Percentiles rank a stretch among this genome's conserved stretches.
Evolutionary conservation across 2,888 invertebrate species (phyloP).

Genomic region (Sthenelais limicola): DNA sequence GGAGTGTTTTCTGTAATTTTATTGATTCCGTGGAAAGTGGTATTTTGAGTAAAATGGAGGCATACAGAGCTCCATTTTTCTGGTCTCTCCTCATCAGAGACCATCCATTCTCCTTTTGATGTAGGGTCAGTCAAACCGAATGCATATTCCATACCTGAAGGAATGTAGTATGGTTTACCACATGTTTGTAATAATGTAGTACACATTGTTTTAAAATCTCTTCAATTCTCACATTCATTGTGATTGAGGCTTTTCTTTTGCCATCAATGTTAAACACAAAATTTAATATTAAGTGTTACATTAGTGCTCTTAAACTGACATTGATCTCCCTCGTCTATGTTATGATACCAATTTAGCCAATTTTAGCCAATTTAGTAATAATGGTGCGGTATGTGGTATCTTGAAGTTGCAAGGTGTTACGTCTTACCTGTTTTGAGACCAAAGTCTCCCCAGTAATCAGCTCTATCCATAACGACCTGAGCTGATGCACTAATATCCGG

Average conservation of each 20-base stretch:
- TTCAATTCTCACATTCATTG: too few relatives aligned
- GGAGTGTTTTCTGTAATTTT: conserved; percentile 45
- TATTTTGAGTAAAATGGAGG: conserved; percentile 41
- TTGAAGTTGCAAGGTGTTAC: background rate
- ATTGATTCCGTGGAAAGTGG: conserved; percentile 43
- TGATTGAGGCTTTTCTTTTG: too few relatives aligned
- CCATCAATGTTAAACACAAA: too few relatives aligned
- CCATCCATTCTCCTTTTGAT: background rate
- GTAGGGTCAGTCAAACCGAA: conserved; percentile 17
- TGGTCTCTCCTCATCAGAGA: conserved; percentile 35
- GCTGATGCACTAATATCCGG: background rate
- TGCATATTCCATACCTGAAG: conserved; percentile 6
- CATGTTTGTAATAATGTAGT: background rate
- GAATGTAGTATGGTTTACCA: background rate
- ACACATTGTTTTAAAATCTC: too few relatives aligned
- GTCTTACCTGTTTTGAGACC: background rate
- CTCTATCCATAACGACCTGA: conserved; percentile 8
- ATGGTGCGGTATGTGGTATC: too few relatives aligned
- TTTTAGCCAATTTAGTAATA: too few relatives aligned
- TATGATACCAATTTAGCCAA: too few relatives aligned
- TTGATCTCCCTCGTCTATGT: too few relatives aligned
- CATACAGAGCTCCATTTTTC: conserved; percentile 40
- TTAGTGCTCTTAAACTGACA: too few relatives aligned
- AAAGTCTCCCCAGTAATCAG: conserved; percentile 21
- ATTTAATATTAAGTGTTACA: too few relatives aligned